phyloP scores from a whole-genome alignment of 2,888 invertebrate genomes.

The Watsonalla binaria region DNA sequence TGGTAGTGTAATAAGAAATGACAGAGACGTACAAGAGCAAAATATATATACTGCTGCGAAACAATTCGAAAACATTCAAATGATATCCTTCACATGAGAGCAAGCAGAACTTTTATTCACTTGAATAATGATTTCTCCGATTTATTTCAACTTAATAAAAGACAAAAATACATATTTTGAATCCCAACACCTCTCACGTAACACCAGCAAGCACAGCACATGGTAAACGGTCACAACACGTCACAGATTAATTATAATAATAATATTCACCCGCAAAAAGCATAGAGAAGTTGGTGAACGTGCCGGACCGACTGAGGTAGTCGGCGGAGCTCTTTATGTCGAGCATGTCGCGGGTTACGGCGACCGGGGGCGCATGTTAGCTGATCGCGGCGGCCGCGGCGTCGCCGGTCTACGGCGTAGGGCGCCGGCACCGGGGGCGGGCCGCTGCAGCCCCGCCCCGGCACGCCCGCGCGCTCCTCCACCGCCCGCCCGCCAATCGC shows the following conservation, averaged over 20 bases:
- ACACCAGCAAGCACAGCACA: conserved; percentile 27
- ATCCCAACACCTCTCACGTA: conserved; percentile 13
- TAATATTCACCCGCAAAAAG: conserved; percentile 90
- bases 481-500: conserved; percentile 63
- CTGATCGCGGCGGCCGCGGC: conserved; percentile 40
- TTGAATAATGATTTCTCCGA: too few species aligned
- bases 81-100: too few species aligned
- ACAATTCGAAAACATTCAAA: too few species aligned
- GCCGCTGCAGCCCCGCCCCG: conserved; percentile 40
- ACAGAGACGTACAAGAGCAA: too few species aligned
- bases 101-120: too few species aligned
- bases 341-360: conserved; percentile 81
- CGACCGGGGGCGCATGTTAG: conserved; percentile 46
- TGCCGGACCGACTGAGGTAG: conserved; percentile 93
- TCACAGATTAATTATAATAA: conserved; percentile 36
- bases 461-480: conserved; percentile 46
- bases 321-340: conserved; percentile 95
- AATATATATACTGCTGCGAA: too few species aligned
- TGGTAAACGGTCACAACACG: conserved; percentile 40
- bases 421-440: conserved; percentile 24
- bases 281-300: conserved; percentile 97
- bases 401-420: conserved; percentile 14
- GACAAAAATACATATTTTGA: conserved; percentile 1
- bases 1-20: too few species aligned
- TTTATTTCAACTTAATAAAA: neutral